Conservation (phyloP, 1,140 invertebrate species). For the Maniola jurtina region DNA sequence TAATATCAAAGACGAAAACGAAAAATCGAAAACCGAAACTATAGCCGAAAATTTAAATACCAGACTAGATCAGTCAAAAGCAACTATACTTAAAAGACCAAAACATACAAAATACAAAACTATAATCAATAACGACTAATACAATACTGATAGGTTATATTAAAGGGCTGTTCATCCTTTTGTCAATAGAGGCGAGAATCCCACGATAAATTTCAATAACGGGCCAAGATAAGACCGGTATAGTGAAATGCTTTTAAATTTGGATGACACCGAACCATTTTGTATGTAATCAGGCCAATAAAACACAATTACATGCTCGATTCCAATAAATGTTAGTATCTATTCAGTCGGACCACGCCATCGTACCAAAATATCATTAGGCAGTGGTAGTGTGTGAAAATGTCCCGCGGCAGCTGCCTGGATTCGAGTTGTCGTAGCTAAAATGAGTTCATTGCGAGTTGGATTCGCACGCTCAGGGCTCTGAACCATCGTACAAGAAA, state of each 20-base stretch:
- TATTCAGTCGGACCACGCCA: too few species aligned
- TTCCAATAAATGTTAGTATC: constrained; percentile 17
- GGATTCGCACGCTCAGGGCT: too few species aligned
- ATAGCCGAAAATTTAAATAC: background rate
- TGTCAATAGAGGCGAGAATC: constrained; percentile 12
- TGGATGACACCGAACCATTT: constrained; percentile 28
- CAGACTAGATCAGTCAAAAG: background rate
- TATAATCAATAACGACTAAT: constrained; percentile 17
- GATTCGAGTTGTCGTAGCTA: too few species aligned
- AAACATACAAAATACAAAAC: background rate
- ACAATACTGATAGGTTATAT: constrained; percentile 3
- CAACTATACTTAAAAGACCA: too few species aligned
- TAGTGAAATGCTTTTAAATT: constrained; percentile 36
- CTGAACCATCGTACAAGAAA: too few species aligned
- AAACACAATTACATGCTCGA: constrained; percentile 26
- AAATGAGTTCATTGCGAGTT: too few species aligned
- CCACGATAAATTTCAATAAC: constrained; percentile 12
- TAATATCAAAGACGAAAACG: too few species aligned
- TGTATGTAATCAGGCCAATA: constrained; percentile 24
- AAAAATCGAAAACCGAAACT: background rate
- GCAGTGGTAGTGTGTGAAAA: too few species aligned
- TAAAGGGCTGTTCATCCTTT: background rate
- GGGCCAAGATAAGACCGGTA: constrained; percentile 10
- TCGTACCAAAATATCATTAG: too few species aligned
- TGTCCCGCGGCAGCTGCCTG: too few species aligned